Conservation (phyloP, 2,888 invertebrate species). For the Drosophila multiciliata region DNA sequence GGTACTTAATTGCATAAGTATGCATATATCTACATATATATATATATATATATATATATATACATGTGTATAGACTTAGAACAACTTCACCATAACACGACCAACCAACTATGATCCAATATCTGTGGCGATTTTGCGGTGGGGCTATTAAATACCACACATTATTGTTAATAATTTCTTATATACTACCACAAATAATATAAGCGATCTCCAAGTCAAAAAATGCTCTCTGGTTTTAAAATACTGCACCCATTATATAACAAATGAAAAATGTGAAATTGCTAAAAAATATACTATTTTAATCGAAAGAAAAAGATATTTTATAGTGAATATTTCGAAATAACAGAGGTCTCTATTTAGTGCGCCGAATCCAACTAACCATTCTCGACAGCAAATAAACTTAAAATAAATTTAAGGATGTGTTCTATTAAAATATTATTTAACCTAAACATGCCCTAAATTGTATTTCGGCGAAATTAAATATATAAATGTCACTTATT, state of each 20-base stretch:
- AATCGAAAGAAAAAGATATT: neutral
- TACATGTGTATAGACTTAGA: neutral
- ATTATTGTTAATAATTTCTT: neutral
- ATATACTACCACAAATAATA: neutral
- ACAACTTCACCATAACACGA: neutral
- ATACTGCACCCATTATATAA: neutral
- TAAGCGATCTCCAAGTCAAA: neutral
- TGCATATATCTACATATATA: neutral
- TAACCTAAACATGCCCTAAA: neutral
- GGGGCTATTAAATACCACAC: neutral
- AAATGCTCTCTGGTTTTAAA: neutral
- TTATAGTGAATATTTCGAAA: neutral
- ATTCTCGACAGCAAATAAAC: neutral
- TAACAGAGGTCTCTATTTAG: neutral
- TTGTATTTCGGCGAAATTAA: too few relatives aligned
- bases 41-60: neutral
- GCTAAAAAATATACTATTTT: neutral
- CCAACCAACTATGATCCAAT: neutral
- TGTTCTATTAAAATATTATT: neutral
- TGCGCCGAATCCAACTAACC: neutral
- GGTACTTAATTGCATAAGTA: conserved; percentile 10
- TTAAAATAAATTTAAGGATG: neutral
- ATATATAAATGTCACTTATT: neutral
- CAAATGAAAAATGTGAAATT: neutral
- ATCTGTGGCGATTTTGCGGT: neutral